Conservation (phyloP, 2,888 invertebrate species). For the Xanthorhoe designata region DNA sequence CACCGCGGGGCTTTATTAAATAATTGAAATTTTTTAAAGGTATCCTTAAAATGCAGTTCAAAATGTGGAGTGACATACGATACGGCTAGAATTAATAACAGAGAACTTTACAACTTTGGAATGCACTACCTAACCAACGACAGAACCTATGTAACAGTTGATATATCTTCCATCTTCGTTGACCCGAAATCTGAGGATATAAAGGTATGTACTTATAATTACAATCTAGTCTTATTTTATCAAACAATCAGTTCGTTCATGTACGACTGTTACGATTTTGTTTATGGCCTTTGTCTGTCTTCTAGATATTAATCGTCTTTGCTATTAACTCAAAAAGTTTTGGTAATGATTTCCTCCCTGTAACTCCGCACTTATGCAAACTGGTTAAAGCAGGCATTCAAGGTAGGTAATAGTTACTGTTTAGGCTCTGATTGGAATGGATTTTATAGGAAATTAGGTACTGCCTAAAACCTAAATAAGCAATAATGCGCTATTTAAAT, state of each 20-base stretch:
- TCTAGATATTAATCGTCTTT: no score
- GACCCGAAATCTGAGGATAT: slow-evolving; percentile 34
- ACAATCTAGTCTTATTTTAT: background rate
- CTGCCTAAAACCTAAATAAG: no score
- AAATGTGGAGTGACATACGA: slow-evolving; percentile 43
- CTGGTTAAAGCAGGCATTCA: no score
- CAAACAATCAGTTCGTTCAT: no score
- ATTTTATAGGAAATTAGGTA: no score
- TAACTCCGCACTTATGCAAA: no score
- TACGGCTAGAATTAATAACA: slow-evolving; percentile 40
- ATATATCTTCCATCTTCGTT: slow-evolving; percentile 49
- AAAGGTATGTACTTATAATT: slow-evolving; percentile 38
- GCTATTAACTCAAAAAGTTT: background rate
- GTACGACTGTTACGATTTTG: no score
- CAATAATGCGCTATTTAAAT: no score
- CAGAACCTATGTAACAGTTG: slow-evolving; percentile 45
- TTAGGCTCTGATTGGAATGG: no score
- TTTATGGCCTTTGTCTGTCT: no score
- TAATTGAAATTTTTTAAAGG: slow-evolving; percentile 26
- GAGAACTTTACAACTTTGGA: slow-evolving; percentile 49
- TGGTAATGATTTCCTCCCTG: background rate
- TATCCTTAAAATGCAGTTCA: slow-evolving; percentile 39
- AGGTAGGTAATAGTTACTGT: no score
- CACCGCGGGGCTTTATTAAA: no score
- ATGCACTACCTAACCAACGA: slow-evolving; percentile 44